Base-by-base conservation (phyloP, 92 coral and sea anemone genomes). In the Micromussa lordhowensis region DNA sequence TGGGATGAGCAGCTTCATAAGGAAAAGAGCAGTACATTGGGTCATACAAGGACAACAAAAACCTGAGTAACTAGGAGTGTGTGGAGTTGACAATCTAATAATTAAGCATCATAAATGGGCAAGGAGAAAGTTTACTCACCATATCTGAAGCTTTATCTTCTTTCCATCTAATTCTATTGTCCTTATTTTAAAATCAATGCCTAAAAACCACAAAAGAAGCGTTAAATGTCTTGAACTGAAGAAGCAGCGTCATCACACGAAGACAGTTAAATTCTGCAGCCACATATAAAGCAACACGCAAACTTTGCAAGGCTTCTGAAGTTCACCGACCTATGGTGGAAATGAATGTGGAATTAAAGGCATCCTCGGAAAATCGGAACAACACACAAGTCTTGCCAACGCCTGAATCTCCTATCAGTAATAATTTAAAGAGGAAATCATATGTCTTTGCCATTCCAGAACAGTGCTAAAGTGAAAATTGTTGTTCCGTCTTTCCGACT, bases 281-380 rank as follows among this genome's bases (percentile, higher is more conserved):
- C 88, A 68, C 49, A 79, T 81, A 30, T 34, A 36, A 69, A 53
- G 78, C 72, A 17, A 55, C 82, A 48, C 51, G 48, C 75, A 63
- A 35, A 35, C 71, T 24, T 84, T 84, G 70, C 51, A 59, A 57
- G 76, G 88, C 49, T 68, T 69, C 68, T 15, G 38, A 82, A 77
- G 53, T 83, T 31, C 88, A 71, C 95, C 89, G 78, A 97, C 99
- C 99, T 89, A 97, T 97, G 83, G 99, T 97, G 72, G 99, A 97
- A 57, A 97, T 97, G 70, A 97, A 97, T 19, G 99, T 97, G 24
- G 99, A 96, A 82, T 97, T 97, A 79, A 97, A 97, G 58, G 99
- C 99, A 92, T 97, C 99, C 86, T 97, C 99, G 48, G 99, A 97
- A 86, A 97, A 97, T 81, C 99, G 89, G 87, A 97, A 97, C 86